Conservation (phyloP, 2,113 vertebrate genomes). For the Papio anubis region DNA sequence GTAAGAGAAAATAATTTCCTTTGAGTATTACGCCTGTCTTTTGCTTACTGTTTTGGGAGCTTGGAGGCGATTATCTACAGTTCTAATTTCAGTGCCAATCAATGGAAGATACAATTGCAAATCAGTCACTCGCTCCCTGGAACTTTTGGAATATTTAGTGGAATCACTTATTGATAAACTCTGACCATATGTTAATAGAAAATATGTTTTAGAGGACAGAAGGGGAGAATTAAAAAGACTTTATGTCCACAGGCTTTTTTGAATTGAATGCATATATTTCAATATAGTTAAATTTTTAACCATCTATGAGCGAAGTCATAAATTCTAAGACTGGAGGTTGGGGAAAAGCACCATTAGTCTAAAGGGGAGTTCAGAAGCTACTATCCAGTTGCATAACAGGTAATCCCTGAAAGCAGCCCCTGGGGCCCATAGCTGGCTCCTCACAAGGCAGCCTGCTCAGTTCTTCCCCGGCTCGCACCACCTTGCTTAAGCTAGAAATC, state of each 20-base stretch:
- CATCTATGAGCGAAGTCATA: neutral
- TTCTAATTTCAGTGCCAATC: neutral
- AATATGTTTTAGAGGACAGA: neutral
- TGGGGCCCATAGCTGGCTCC: neutral
- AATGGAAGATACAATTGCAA: neutral
- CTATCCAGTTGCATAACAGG: fast-evolving
- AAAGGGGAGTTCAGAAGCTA: neutral
- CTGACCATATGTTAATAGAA: neutral
- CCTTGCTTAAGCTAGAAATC: no score
- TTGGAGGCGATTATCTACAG: neutral
- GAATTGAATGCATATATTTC: neutral
- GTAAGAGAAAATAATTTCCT: slow-evolving; percentile 57
- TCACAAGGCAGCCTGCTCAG: neutral
- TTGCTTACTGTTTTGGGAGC: neutral
- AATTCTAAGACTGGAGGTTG: neutral
- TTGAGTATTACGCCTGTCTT: neutral
- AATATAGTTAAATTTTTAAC: neutral
- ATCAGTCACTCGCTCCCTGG: neutral
- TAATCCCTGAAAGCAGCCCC: neutral
- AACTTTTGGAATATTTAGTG: slow-evolving; percentile 4
- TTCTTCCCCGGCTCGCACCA: neutral
- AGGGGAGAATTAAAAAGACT: neutral
- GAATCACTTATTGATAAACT: slow-evolving; percentile 47
- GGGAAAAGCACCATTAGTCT: neutral
- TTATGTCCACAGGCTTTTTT: neutral